phyloP scores from a whole-genome alignment of 1,140 invertebrate genomes.

The Colletes latitarsis region DNA sequence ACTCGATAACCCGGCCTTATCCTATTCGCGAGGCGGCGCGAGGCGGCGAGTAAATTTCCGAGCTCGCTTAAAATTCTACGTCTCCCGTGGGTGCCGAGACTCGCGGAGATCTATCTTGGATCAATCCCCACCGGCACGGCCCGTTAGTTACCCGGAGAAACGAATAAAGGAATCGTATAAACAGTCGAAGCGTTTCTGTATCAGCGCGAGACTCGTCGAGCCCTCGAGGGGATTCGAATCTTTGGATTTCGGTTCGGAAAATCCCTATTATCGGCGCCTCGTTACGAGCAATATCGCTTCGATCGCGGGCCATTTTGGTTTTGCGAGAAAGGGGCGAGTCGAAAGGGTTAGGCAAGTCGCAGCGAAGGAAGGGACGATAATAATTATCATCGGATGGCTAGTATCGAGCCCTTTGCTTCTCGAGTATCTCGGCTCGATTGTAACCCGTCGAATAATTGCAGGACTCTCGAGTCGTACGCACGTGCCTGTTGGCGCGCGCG shows the following conservation, averaged over 20 bases:
- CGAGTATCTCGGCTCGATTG: slow-evolving; percentile 11
- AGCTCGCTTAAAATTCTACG: slow-evolving; percentile 67
- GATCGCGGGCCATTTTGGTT: too few species aligned
- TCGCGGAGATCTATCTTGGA: slow-evolving; percentile 11
- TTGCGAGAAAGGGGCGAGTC: too few species aligned
- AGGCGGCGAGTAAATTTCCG: slow-evolving; percentile 66
- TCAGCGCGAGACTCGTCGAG: background rate
- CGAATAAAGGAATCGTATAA: slow-evolving; percentile 16
- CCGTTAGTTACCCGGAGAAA: slow-evolving; percentile 18
- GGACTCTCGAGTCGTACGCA: slow-evolving; percentile 24
- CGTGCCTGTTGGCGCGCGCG: slow-evolving; percentile 3
- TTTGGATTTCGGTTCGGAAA: background rate
- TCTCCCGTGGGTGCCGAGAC: background rate
- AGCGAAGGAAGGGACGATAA: background rate
- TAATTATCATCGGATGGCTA: background rate
- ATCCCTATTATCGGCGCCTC: too few species aligned
- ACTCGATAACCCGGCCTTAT: slow-evolving; percentile 60
- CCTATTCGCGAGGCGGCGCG: background rate
- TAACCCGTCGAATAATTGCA: slow-evolving; percentile 30
- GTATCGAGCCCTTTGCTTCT: slow-evolving; percentile 4
- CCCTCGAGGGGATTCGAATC: background rate
- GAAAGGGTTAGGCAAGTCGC: too few species aligned
- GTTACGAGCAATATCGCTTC: too few species aligned
- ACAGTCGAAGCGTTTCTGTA: background rate
- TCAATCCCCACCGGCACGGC: background rate